A percentile compares a stretch with the other conserved stretches of the same genome.
Evolutionary conservation across 2,797 vertebrate genomes (phyloP).

Genomic region (Centroberyx gerrardi): DNA sequence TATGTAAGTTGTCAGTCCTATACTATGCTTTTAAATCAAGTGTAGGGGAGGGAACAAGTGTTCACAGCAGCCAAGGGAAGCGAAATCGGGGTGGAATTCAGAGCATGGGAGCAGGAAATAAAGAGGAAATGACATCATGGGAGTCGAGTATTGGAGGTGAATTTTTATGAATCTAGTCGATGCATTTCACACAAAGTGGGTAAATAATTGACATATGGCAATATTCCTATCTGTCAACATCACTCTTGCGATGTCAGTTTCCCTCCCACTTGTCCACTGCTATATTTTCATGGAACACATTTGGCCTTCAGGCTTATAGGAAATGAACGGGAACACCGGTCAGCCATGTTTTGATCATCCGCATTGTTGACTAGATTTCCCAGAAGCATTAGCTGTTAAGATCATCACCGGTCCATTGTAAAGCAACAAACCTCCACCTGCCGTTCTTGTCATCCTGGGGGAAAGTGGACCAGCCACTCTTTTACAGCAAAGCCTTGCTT

Average conservation of each 20-base stretch:
- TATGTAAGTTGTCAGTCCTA: neutral
- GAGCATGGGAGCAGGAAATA: neutral
- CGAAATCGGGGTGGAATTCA: neutral
- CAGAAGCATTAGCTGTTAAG: neutral
- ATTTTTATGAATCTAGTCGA: neutral
- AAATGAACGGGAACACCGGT: neutral
- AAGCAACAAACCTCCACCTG: neutral
- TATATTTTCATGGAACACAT: too few species aligned
- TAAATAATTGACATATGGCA: neutral
- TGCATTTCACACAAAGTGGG: neutral
- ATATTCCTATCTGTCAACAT: neutral
- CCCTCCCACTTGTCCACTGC: too few species aligned
- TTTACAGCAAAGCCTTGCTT: too few species aligned
- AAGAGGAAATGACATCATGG: neutral
- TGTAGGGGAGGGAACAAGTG: slow-evolving; percentile 4
- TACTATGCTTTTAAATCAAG: slow-evolving; percentile 6
- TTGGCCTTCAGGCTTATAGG: too few species aligned
- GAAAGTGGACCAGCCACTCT: neutral
- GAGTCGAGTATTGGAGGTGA: neutral
- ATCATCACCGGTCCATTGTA: neutral
- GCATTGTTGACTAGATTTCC: neutral
- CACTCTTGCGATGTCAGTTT: too few species aligned
- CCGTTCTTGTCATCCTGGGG: neutral
- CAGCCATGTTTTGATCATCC: too few species aligned
- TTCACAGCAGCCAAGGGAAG: slow-evolving; percentile 1